These are phyloP conservation scores for Sorex araneus DNA, from an alignment of 2,113 vertebrate genomes.

Conservation along the genomic window DNA sequence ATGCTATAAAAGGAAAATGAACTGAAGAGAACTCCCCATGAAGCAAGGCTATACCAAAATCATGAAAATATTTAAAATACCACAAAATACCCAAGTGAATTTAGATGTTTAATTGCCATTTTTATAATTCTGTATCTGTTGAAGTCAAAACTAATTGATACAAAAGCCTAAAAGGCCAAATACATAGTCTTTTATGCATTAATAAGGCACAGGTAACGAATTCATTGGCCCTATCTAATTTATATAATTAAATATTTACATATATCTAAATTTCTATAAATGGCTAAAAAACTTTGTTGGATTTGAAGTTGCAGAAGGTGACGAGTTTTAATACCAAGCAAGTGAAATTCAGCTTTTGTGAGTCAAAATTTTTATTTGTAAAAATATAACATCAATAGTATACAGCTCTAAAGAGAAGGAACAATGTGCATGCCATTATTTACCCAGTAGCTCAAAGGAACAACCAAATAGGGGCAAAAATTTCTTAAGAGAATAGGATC, in stretches of 20 bases:
- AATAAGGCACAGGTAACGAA: constrained; percentile 15
- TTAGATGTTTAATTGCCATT: constrained; percentile 31
- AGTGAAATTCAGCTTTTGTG: neutral
- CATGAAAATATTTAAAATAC: constrained; percentile 59
- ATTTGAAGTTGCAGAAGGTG: neutral
- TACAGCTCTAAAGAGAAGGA: neutral
- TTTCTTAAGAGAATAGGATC: neutral
- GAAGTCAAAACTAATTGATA: constrained; percentile 45
- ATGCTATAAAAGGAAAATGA: constrained; percentile 58
- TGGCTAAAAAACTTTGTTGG: neutral
- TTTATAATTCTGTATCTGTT: constrained; percentile 46
- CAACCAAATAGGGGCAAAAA: neutral
- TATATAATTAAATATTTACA: constrained; percentile 37
- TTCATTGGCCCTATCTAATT: constrained; percentile 29
- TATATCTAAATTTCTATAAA: neutral
- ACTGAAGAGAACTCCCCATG: constrained; percentile 49
- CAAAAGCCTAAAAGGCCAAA: constrained; percentile 35
- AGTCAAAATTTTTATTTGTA: neutral
- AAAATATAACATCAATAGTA: constrained; percentile 47
- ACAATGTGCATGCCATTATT: neutral
- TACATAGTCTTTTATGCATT: neutral
- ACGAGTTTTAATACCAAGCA: neutral
- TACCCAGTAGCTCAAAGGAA: constrained; percentile 1
- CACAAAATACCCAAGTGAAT: constrained; percentile 44
- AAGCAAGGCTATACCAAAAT: constrained; percentile 56